Conservation (phyloP, 2,113 vertebrate genomes). For the Mastomys coucha region DNA sequence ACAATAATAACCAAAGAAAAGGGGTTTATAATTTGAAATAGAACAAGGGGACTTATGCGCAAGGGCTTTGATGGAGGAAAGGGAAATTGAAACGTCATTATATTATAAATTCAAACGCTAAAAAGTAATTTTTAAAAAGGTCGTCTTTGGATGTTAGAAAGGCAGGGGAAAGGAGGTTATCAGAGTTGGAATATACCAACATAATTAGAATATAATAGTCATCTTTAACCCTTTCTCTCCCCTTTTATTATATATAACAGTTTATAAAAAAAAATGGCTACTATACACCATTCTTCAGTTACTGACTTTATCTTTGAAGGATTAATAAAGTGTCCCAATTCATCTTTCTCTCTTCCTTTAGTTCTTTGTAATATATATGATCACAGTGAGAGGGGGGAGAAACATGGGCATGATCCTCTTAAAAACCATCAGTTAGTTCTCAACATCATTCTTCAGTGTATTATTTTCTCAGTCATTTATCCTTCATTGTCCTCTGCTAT, state of each 20-base stretch:
- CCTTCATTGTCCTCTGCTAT: no score
- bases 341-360: no score
- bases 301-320: no score
- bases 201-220: not conserved
- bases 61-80: not conserved
- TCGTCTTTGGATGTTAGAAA: not conserved
- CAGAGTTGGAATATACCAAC: not conserved
- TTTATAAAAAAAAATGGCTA: slow-evolving; percentile 42
- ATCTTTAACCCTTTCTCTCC: not conserved
- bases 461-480: no score
- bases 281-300: slow-evolving; percentile 29
- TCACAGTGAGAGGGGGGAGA: no score
- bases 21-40: not conserved
- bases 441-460: no score
- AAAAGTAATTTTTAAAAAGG: not conserved
- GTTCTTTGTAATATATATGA: no score
- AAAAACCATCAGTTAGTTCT: no score
- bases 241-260: slow-evolving; percentile 8
- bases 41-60: not conserved
- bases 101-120: not conserved
- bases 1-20: not conserved
- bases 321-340: no score
- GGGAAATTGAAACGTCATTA: not conserved
- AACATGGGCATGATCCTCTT: no score
- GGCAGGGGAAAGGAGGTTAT: not conserved